A percentile compares a stretch with the other conserved stretches of the same genome.
Evolutionary conservation across 2,888 invertebrate genomes (phyloP).

Genomic region (Hybos culiciformis): DNA sequence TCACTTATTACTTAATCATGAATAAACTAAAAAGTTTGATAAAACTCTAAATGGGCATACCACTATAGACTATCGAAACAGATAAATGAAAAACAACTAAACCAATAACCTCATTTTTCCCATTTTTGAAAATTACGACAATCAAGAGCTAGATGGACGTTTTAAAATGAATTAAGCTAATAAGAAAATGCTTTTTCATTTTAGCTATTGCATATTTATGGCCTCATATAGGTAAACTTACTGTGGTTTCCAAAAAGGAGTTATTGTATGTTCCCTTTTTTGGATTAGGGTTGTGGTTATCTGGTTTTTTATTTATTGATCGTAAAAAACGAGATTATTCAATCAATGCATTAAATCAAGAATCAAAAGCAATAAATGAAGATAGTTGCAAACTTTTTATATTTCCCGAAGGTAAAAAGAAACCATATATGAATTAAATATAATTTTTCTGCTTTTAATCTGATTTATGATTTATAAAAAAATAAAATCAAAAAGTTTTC

Average conservation of each 20-base stretch:
- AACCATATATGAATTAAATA: no score
- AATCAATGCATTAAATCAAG: constrained; percentile 1
- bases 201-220: constrained; percentile 57
- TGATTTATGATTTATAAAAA: no score
- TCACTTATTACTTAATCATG: no score
- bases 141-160: background rate
- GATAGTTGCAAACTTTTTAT: constrained; percentile 48
- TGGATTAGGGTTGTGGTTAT: constrained; percentile 63
- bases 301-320: constrained; percentile 73
- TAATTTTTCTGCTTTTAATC: no score
- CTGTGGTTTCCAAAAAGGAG: constrained; percentile 65
- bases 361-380: constrained; percentile 2
- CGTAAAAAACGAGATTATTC: constrained; percentile 26
- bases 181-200: background rate
- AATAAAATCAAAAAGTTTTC: no score
- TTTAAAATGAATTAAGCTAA: background rate
- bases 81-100: background rate
- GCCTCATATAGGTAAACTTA: constrained; percentile 60
- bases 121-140: background rate
- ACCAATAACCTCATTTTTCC: background rate
- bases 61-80: no score
- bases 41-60: no score
- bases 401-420: constrained; percentile 35
- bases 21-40: no score
- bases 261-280: constrained; percentile 63